Evolutionary conservation across 2,797 vertebrate species (phyloP), one percentile per base, ranked within the genome.

Genomic region (Kryptopterus vitreolus): DNA sequence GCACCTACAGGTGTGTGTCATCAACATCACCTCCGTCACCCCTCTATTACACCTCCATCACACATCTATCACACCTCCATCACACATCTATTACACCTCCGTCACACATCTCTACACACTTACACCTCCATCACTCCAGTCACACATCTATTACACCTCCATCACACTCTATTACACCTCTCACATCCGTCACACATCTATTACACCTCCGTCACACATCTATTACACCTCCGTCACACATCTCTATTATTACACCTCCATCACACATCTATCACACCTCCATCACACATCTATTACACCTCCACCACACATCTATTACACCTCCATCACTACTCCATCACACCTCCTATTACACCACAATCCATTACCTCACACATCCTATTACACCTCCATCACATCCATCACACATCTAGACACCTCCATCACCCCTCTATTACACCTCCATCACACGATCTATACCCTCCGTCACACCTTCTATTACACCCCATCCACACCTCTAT

Each of bases 1-100:
- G 77, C 93, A 83, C 86, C 88, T 98, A 70, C 93, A 97, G 93
- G 98, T 97, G 78, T 68, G 11, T 11, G 31, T n/a, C n/a, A n/a
- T n/a, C n/a, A n/a, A 33, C 29, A 26, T 3, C 5, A 58, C 20
- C n/a, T 50, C 22, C 20, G 12, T 35, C 8, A 8, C n/a, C 15
- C 13, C 29, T 31, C 26, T 29, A 7, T 31, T 24, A 3, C 8
- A 20, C 57, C 9, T 52, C 22, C 13, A n/a, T 35, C 8, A 8
- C n/a, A 24, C 13, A 4, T 15, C 26, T 26, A 16, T 58, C 7
- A n/a, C 2, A 5, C 22, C 55, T 8, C 6, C n/a, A 22, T 58
- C n/a, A n/a, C n/a, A 2, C n/a, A 10, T 13, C 1, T 3, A 16
- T 59, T 1, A 59, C 61, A 10, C 29, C 31, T 8, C 59, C 59